Evolutionary conservation across 2,797 vertebrate genomes (phyloP).

Genomic region (Tapera naevia): DNA sequence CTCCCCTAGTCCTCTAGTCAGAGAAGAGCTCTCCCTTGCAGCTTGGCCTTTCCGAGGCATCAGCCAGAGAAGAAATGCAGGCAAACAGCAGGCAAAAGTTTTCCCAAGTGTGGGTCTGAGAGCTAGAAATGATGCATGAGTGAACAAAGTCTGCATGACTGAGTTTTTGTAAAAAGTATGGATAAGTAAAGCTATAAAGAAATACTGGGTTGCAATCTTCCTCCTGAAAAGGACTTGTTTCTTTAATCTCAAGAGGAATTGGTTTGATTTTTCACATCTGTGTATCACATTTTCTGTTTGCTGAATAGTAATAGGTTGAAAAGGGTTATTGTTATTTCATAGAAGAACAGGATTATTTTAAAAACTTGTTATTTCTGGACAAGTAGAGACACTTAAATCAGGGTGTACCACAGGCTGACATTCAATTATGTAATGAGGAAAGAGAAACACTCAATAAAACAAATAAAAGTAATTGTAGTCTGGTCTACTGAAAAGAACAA

Average conservation of each 20-base stretch:
- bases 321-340: neutral
- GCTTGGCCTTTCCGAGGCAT: neutral
- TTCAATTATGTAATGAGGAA: slow-evolving; percentile 39
- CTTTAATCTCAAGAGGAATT: neutral
- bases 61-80: neutral
- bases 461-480: slow-evolving; percentile 22
- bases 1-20: neutral
- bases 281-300: neutral
- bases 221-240: neutral
- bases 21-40: neutral
- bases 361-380: slow-evolving; percentile 2
- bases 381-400: slow-evolving; percentile 32
- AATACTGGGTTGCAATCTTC: neutral
- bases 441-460: neutral
- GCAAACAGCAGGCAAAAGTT: accelerated
- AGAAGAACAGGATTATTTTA: neutral
- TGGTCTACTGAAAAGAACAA: neutral
- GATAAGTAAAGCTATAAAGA: neutral
- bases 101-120: neutral
- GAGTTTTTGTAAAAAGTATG: neutral
- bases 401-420: neutral
- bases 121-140: neutral
- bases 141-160: neutral
- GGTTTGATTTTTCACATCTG: neutral
- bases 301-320: neutral